Base-by-base conservation (phyloP, 2,888 invertebrate genomes). In the Thymelicus sylvestris region DNA sequence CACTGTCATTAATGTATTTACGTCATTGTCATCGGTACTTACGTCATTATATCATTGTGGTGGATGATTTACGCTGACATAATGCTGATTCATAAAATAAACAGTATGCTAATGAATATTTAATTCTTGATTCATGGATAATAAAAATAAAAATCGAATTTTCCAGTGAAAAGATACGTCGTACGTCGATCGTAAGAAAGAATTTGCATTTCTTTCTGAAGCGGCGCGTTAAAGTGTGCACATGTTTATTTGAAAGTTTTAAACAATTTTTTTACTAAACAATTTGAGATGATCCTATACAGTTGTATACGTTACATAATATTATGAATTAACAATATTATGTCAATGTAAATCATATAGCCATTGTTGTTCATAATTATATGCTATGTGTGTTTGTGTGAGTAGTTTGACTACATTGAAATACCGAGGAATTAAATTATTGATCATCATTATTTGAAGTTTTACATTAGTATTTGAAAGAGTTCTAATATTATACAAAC, bases 1-100 rank as follows among this genome's bases (percentile, higher is more conserved):
- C 67, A 67, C 60, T 10, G 47, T 59, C 66, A 66, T 55, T 6
- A 38, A 10, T 44, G 65, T 66, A 41, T 65, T 57, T 8, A 38
- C 31, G 31, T 31, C 31, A 31, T 13, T 24, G 31, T 38, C 31
- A 55, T 65, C 41, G 52, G 52, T 52, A 15, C 41, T 19, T 44
- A 15, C 41, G 19, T 41, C 44, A 44, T 44, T 44, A 7, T 6
- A 19, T 52, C 31, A 57, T 57, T 66, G 47, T 15, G 47, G 47
- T 47, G 6, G 13, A 47, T 59, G 66, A 47, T 10, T 47, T 48
- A 59, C 47, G 59, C 48, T 47, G 66, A 66, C 44, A 15, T 66
- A 55, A 15, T 39, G 5, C 2, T 50, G 50, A 50, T 2, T 15
- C 50, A 7, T 44, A 8, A 10, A 10, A 3, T 10, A 44, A 44